These are phyloP conservation scores for Petrocephalus microphthalmus DNA, from an alignment of 2,113 vertebrate species.

Conservation along the genomic window DNA sequence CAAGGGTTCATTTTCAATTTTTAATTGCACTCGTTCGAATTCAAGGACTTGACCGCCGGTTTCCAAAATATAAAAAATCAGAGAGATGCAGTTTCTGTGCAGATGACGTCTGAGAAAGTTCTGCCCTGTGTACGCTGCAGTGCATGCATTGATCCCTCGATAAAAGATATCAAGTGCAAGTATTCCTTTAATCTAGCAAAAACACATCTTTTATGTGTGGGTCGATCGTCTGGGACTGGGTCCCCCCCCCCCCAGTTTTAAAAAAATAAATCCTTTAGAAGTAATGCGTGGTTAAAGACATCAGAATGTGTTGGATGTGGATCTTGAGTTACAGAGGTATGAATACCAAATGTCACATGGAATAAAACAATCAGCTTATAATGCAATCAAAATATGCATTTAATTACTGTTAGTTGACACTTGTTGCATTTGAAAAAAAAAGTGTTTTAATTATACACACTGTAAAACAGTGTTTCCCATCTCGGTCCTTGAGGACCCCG, in stretches of 20 bases:
- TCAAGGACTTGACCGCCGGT: background rate
- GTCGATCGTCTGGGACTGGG: background rate
- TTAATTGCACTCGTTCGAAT: background rate
- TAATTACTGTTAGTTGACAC: slow-evolving; percentile 3
- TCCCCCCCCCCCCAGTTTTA: background rate
- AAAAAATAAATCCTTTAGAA: background rate
- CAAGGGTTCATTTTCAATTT: background rate
- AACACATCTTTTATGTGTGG: background rate
- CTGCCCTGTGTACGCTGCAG: background rate
- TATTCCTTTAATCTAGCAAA: background rate
- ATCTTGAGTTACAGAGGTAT: background rate
- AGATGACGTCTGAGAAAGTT: slow-evolving; percentile 28
- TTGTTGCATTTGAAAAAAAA: background rate
- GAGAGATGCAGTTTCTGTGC: background rate
- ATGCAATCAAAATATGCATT: slow-evolving; percentile 9
- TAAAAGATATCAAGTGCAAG: background rate
- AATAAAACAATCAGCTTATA: background rate
- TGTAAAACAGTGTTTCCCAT: background rate
- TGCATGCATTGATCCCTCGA: slow-evolving; percentile 1
- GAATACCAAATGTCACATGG: background rate
- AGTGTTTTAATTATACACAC: background rate
- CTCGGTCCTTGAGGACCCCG: background rate
- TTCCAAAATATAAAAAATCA: background rate
- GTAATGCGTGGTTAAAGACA: background rate
- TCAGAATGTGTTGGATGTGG: background rate